Evolutionary conservation across 2,797 vertebrate genomes (phyloP), one percentile per base, ranked within the genome.

Genomic region (Gymnothorax reevesii): DNA sequence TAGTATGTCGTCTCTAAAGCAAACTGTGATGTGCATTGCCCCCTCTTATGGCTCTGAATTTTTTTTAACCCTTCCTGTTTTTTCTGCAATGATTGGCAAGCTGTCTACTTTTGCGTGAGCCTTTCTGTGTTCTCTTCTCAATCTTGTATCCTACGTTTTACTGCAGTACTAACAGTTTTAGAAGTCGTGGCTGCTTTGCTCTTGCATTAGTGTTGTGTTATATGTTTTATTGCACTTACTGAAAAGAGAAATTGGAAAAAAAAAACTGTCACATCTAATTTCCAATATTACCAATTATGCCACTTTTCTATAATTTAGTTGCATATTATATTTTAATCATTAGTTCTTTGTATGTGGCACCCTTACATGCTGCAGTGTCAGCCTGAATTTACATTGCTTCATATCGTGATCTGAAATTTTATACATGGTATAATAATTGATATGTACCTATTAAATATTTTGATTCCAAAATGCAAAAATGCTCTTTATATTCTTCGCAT

Each of bases 391-490:
- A 94, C 96, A 97, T 96, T 86, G 97, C 97, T 98, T 98, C 96
- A 97, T 97, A 97, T 98, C 97, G 97, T 99, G 97, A 98, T 97
- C 96, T 95, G 95, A 98, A 96, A 97, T 99, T 99, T 99, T 99
- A 97, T 99, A 99, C 98, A 98, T 98, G 97, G 96, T 97, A 98
- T 98, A 97, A 97, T 94, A 95, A 95, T 96, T 92, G 90, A 97
- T 98, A 96, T 98, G 97, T 98, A 98, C 97, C 95, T 97, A 98
- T 97, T 99, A 99, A 99, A 99, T 98, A 98, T 99, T 98, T 99
- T 98, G 97, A 98, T 97, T 98, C 96, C 96, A 97, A 96, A 95
- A 94, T 89, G 62, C 77, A 85, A 87, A 83, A 89, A n/a, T 64
- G 20, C 54, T 77, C 25, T 42, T 52, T 77, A 60, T 60, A 57